Percentiles rank a stretch among this genome's conserved stretches.
Evolutionary conservation across 2,888 invertebrate species (phyloP).

Genomic region (Portevinia maculata): DNA sequence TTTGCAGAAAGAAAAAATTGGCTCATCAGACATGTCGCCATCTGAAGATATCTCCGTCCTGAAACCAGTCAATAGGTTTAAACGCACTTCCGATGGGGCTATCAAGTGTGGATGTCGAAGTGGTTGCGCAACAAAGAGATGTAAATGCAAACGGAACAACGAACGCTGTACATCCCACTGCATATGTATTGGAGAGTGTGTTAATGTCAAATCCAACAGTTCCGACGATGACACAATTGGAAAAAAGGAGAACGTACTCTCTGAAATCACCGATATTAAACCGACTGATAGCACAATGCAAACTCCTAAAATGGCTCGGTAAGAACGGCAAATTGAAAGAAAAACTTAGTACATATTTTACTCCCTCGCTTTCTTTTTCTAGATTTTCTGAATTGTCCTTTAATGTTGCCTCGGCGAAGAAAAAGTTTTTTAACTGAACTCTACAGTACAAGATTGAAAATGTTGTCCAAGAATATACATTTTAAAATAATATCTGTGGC

Average conservation of each 20-base stretch:
- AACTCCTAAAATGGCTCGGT: constrained; percentile 76
- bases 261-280: constrained; percentile 23
- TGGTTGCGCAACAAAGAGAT: constrained; percentile 50
- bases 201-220: constrained; percentile 28
- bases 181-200: constrained; percentile 38
- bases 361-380: too few species aligned
- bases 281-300: constrained; percentile 62
- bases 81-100: constrained; percentile 48
- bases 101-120: constrained; percentile 44
- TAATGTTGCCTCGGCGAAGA: constrained; percentile 76
- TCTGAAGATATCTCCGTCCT: constrained; percentile 10
- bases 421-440: constrained; percentile 76
- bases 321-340: not conserved
- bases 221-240: constrained; percentile 40
- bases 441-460: not conserved
- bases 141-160: constrained; percentile 37
- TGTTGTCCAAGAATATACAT: constrained; percentile 27
- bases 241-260: constrained; percentile 50
- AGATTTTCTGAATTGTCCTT: constrained; percentile 76
- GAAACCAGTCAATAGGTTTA: constrained; percentile 16
- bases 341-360: not conserved
- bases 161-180: constrained; percentile 38
- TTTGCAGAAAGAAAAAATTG: constrained; percentile 50
- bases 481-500: constrained; percentile 18
- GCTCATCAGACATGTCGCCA: constrained; percentile 7